Percentiles rank a stretch among this genome's conserved stretches.
Conservation (phyloP, 2,797 vertebrate genomes). For the Artibeus jamaicensis region DNA sequence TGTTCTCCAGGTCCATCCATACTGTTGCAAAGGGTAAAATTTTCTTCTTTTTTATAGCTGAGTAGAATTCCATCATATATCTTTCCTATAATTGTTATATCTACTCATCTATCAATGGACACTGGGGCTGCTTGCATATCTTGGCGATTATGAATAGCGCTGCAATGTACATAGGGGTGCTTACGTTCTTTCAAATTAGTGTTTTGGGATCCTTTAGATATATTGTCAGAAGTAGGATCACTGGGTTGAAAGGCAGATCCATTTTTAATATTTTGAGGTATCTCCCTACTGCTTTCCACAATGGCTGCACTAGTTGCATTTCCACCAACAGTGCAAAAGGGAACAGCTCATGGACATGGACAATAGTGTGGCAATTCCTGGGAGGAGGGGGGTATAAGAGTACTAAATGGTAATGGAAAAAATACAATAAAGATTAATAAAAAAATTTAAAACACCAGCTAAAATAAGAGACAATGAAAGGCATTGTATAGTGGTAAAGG, state of each 20-base stretch:
- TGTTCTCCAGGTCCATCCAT: not conserved
- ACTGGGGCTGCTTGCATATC: not conserved
- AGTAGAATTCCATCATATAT: not conserved
- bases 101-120: not conserved
- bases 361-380: not conserved
- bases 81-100: not conserved
- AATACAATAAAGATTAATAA: not conserved
- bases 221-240: not conserved
- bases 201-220: not conserved
- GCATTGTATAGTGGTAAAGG: not conserved
- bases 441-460: not conserved
- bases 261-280: not conserved
- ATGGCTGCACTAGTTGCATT: not conserved
- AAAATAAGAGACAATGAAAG: not conserved
- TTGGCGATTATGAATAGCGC: not conserved
- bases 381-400: not conserved
- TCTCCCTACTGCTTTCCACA: not conserved
- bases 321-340: not conserved
- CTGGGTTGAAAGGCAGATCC: not conserved
- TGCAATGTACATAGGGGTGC: not conserved
- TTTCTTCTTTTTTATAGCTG: not conserved
- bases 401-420: not conserved
- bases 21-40: not conserved
- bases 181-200: not conserved
- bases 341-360: not conserved